Conservation (phyloP, 1,140 invertebrate species). For the Zelostemma sp. region DNA sequence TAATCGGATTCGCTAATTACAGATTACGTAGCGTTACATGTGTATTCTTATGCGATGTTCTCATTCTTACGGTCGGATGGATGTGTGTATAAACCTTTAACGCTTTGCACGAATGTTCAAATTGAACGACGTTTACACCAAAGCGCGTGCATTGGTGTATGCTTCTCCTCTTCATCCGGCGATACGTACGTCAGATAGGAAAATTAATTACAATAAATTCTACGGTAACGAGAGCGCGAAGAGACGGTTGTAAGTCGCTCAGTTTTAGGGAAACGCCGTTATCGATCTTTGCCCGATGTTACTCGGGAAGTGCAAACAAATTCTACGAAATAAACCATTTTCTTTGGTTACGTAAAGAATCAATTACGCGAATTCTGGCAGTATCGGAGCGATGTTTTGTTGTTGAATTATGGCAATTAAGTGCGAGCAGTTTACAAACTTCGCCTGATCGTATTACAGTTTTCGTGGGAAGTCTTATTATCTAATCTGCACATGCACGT, state of each 20-base stretch:
- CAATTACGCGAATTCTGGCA: background rate
- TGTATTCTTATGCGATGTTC: slow-evolving; percentile 55
- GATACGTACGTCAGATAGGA: slow-evolving; percentile 61
- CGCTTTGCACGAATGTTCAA: slow-evolving; percentile 41
- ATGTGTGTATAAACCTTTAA: slow-evolving; percentile 43
- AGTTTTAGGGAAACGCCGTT: slow-evolving; percentile 46
- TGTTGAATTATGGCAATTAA: slow-evolving; percentile 2
- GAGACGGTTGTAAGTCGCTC: slow-evolving; percentile 38
- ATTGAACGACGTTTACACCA: slow-evolving; percentile 59
- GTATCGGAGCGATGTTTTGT: background rate
- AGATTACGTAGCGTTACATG: slow-evolving; percentile 59
- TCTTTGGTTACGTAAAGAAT: background rate
- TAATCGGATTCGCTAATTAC: slow-evolving; percentile 71
- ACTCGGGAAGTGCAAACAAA: background rate
- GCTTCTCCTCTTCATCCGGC: slow-evolving; percentile 51
- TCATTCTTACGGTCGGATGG: slow-evolving; percentile 60
- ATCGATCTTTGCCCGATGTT: slow-evolving; percentile 33
- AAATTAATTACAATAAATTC: slow-evolving; percentile 71
- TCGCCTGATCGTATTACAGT: slow-evolving; percentile 2
- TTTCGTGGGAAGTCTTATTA: background rate
- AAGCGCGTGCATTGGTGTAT: slow-evolving; percentile 36
- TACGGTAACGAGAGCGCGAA: slow-evolving; percentile 64
- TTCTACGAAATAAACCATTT: background rate
- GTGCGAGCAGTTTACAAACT: background rate
- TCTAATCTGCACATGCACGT: slow-evolving; percentile 16